Percentiles rank a stretch among this genome's conserved stretches.
Conservation (phyloP, 1,140 invertebrate species). For the Stenopsyche tienmushanensis region DNA sequence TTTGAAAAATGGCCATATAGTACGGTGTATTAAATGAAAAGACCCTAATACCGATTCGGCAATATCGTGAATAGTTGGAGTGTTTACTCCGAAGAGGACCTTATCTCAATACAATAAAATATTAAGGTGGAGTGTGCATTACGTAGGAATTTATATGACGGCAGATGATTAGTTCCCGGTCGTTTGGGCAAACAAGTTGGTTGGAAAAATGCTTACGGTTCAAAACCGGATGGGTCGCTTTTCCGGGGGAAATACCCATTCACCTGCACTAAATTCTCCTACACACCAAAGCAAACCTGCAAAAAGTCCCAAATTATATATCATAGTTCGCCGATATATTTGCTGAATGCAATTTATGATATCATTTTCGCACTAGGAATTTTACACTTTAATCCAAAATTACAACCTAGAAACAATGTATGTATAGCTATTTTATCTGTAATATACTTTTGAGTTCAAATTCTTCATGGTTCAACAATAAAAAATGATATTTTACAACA, state of each 20-base stretch:
- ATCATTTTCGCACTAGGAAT: neutral
- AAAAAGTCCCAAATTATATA: neutral
- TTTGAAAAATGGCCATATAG: too few relatives aligned
- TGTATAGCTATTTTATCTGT: too few relatives aligned
- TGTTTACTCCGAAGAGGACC: neutral
- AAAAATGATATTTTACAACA: too few relatives aligned
- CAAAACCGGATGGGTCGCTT: neutral
- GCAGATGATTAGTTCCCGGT: constrained; percentile 39
- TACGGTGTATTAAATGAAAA: too few relatives aligned
- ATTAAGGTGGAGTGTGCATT: constrained; percentile 17
- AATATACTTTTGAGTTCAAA: too few relatives aligned
- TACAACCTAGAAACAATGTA: too few relatives aligned
- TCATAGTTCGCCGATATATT: neutral
- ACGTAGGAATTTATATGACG: constrained; percentile 38
- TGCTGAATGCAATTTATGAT: neutral
- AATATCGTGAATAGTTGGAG: neutral
- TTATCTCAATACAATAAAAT: constrained; percentile 38
- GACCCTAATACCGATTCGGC: too few relatives aligned
- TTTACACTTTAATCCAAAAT: neutral
- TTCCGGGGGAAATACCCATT: neutral
- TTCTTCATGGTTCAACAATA: too few relatives aligned
- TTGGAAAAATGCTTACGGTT: constrained; percentile 38
- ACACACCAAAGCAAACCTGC: neutral
- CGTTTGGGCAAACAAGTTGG: constrained; percentile 36
- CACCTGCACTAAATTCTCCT: constrained; percentile 18